phyloP scores from a whole-genome alignment of 2,888 invertebrate genomes.

The Morpho deidamia region DNA sequence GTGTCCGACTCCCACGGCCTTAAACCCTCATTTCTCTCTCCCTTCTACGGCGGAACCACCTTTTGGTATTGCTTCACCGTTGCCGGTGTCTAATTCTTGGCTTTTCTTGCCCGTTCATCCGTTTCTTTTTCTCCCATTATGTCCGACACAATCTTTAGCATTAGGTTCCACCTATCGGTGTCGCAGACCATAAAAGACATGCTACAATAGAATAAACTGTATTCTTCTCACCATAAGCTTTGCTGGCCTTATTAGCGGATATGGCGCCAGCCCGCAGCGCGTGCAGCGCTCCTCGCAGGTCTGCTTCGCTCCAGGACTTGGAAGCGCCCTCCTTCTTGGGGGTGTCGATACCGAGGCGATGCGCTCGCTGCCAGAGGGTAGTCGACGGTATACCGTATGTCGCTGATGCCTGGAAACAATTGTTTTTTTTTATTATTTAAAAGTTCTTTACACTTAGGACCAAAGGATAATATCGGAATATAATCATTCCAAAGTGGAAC shows the following conservation, averaged over 20 bases:
- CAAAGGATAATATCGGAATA: background rate
- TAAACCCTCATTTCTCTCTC: too few relatives aligned
- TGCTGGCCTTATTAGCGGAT: slow-evolving; percentile 94
- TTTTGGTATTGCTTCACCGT: too few relatives aligned
- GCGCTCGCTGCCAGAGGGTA: slow-evolving; percentile 94
- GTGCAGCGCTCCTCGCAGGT: slow-evolving; percentile 88
- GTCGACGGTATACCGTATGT: slow-evolving; percentile 94
- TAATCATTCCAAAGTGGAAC: too few relatives aligned
- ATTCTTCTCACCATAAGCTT: slow-evolving; percentile 83
- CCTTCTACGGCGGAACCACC: too few relatives aligned
- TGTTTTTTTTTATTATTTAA: background rate
- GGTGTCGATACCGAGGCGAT: slow-evolving; percentile 92
- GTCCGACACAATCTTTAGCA: too few relatives aligned
- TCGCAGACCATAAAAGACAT: too few relatives aligned
- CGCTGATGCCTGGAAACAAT: slow-evolving; percentile 80
- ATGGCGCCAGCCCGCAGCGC: slow-evolving; percentile 90
- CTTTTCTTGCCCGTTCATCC: too few relatives aligned
- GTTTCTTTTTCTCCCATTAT: too few relatives aligned
- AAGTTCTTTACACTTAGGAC: background rate
- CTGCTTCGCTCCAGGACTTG: slow-evolving; percentile 93
- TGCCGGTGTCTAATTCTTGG: too few relatives aligned
- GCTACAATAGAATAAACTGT: too few relatives aligned
- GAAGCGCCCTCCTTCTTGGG: slow-evolving; percentile 93
- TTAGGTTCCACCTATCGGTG: too few relatives aligned
- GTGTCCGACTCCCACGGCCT: too few relatives aligned